These are phyloP conservation scores for Lepilemur septentrionalis DNA, from an alignment of 2,797 vertebrate species.

Conservation along the genomic window DNA sequence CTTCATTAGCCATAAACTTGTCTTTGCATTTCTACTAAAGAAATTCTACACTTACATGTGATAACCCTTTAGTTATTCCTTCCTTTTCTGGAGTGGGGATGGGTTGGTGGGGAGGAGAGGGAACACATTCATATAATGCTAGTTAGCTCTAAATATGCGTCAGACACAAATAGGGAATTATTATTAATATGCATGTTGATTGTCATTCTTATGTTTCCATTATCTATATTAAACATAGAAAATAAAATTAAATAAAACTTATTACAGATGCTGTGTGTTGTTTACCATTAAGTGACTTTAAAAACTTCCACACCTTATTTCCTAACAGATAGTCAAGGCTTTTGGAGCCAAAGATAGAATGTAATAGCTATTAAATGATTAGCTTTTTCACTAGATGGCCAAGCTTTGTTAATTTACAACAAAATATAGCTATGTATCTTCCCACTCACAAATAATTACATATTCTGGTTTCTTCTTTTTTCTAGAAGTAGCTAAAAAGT, in stretches of 20 bases:
- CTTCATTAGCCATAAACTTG: conserved; percentile 58
- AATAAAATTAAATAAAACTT: background rate
- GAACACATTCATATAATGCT: background rate
- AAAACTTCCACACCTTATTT: background rate
- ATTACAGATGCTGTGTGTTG: background rate
- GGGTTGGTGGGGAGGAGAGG: fast-evolving
- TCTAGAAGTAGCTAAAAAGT: conserved; percentile 51
- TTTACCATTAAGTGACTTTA: background rate
- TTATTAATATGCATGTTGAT: background rate
- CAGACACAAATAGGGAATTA: background rate
- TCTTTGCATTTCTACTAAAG: conserved; percentile 57
- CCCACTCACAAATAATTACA: background rate
- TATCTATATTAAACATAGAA: background rate
- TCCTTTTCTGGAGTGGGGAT: background rate
- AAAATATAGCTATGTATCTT: background rate
- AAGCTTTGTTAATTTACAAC: background rate
- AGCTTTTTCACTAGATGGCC: background rate
- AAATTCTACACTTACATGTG: conserved; percentile 48
- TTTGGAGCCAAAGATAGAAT: background rate
- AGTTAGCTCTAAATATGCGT: background rate
- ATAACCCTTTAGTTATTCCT: background rate
- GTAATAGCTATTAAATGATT: background rate
- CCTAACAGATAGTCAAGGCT: background rate
- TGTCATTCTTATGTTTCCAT: background rate
- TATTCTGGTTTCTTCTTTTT: background rate